Percentiles rank a stretch among this genome's conserved stretches.
These are phyloP conservation scores for Hippocampus zosterae DNA, from an alignment of 2,113 vertebrate genomes.

Conservation along the genomic window DNA sequence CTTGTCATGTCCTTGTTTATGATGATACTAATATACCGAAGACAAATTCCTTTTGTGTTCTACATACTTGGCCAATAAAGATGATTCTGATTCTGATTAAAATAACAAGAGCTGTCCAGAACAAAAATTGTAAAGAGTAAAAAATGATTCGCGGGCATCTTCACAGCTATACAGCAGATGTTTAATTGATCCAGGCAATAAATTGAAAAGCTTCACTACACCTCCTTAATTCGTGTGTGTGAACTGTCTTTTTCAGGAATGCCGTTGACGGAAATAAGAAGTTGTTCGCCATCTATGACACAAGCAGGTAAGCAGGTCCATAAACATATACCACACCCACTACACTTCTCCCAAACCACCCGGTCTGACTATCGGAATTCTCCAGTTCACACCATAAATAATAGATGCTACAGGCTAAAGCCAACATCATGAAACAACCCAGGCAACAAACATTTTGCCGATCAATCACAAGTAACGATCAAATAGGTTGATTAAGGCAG, in stretches of 20 bases:
- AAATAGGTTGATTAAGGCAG: conserved; percentile 28
- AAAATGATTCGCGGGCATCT: not conserved
- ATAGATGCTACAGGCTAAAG: not conserved
- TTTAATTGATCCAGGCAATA: not conserved
- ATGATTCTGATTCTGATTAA: no score
- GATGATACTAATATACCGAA: no score
- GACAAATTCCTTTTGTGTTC: no score
- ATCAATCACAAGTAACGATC: conserved; percentile 37
- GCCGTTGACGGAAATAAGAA: conserved; percentile 90
- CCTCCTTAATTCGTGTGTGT: not conserved
- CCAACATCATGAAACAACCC: not conserved
- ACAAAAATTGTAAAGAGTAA: not conserved
- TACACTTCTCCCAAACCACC: not conserved
- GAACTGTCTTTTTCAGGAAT: conserved; percentile 78
- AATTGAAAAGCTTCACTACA: not conserved
- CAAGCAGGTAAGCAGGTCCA: conserved; percentile 75
- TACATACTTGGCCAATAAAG: no score
- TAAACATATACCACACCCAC: not conserved
- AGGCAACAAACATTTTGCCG: not conserved
- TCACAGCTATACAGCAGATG: not conserved
- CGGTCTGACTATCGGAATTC: not conserved
- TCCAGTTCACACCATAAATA: not conserved
- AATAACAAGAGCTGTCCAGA: not conserved
- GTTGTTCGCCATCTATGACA: conserved; percentile 90
- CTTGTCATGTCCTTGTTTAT: no score